phyloP scores from a whole-genome alignment of 2,113 vertebrate species.

The Chionomys nivalis region DNA sequence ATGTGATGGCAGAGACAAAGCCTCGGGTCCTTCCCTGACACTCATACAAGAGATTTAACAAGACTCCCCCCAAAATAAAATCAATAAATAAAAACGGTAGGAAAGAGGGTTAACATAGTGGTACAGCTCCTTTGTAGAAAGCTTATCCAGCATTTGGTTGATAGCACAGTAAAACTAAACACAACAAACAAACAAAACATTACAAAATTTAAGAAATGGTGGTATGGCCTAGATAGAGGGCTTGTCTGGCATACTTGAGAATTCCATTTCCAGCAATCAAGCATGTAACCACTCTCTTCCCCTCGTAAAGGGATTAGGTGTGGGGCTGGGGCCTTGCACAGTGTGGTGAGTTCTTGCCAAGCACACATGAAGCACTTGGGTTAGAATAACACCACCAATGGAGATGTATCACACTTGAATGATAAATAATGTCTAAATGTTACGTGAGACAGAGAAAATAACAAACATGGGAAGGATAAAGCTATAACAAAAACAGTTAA shows the following conservation, averaged over 20 bases:
- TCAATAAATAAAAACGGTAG: not conserved
- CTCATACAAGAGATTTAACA: not conserved
- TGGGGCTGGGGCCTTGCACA: not conserved
- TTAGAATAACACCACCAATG: not conserved
- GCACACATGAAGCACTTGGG: not conserved
- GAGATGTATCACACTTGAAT: not conserved
- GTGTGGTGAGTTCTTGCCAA: not conserved
- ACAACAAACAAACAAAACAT: too few species aligned
- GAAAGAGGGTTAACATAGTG: not conserved
- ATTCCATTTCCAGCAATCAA: not conserved
- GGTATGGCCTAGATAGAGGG: not conserved
- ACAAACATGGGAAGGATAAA: not conserved
- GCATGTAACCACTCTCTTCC: not conserved
- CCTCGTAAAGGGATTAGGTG: not conserved
- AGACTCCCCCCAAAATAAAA: not conserved
- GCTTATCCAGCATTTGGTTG: not conserved
- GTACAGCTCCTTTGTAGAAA: not conserved
- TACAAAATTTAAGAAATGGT: not conserved
- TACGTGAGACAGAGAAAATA: not conserved
- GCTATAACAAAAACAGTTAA: not conserved
- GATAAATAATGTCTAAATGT: not conserved
- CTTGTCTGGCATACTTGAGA: not conserved
- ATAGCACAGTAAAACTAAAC: not conserved
- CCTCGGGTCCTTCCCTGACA: not conserved
- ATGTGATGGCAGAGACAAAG: not conserved